phyloP scores from a whole-genome alignment of 2,113 vertebrate species.

The Sarotherodon lohbergeri region DNA sequence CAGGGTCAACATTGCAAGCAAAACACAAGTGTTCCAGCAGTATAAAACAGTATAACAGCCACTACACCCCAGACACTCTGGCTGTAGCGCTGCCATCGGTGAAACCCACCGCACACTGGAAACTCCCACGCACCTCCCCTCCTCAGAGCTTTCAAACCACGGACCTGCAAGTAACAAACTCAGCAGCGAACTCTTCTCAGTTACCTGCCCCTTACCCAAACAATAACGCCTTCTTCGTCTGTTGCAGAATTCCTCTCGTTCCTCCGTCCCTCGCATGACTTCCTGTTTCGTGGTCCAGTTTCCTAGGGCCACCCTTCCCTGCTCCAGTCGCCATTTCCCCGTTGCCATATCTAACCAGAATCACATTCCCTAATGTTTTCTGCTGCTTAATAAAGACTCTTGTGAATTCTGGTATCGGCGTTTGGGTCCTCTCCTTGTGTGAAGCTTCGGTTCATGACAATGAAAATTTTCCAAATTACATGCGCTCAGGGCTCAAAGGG shows the following conservation, averaged over 20 bases:
- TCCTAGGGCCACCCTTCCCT: neutral
- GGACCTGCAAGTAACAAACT: neutral
- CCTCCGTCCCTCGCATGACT: neutral
- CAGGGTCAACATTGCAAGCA: neutral
- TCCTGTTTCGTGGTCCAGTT: neutral
- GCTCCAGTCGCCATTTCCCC: neutral
- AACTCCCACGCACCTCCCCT: neutral
- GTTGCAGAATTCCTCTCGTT: fast-evolving
- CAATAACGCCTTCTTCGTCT: fast-evolving
- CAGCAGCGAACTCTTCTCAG: neutral
- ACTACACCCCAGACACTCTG: too few species aligned
- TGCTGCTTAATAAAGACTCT: neutral
- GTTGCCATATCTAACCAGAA: neutral
- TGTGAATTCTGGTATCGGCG: neutral
- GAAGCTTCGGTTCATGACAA: neutral
- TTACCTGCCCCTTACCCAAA: neutral
- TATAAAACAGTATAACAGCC: neutral
- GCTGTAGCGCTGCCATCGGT: too few species aligned
- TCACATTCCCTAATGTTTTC: neutral
- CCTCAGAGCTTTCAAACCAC: neutral
- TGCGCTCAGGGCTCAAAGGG: neutral
- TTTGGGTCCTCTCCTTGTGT: neutral
- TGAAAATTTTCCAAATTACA: too few species aligned
- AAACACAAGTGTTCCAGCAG: neutral
- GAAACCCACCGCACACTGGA: neutral